A percentile compares a stretch with the other conserved stretches of the same genome.
phyloP scores from a whole-genome alignment of 2,888 invertebrate genomes.

The Dermolepida albohirtum region DNA sequence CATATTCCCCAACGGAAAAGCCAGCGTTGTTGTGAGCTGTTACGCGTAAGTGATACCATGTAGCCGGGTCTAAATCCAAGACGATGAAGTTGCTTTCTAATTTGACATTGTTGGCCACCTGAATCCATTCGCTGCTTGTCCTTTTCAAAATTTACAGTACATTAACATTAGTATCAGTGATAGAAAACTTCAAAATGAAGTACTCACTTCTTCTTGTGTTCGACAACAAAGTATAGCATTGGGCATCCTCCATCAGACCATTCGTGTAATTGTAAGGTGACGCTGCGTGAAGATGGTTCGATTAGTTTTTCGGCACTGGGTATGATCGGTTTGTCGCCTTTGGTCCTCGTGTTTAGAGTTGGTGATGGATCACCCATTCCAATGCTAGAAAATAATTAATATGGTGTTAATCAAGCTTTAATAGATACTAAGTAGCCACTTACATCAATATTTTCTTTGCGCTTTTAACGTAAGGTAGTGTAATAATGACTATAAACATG shows the following conservation, averaged over 20 bases:
- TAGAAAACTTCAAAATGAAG: not conserved
- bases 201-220: conserved; percentile 89
- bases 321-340: conserved; percentile 92
- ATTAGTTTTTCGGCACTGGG: conserved; percentile 92
- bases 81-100: conserved; percentile 92
- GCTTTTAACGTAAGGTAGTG: no score
- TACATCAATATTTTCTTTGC: no score
- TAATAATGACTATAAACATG: no score
- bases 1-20: conserved; percentile 93
- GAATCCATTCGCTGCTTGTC: conserved; percentile 90
- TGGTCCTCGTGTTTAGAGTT: conserved; percentile 88
- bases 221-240: conserved; percentile 94
- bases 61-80: conserved; percentile 91
- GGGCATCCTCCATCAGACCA: conserved; percentile 97
- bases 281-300: conserved; percentile 92
- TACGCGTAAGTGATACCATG: conserved; percentile 92
- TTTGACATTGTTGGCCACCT: conserved; percentile 93
- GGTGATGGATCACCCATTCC: conserved; percentile 93
- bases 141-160: conserved; percentile 66
- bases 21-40: conserved; percentile 97
- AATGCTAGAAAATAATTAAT: conserved; percentile 74
- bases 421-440: no score
- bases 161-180: not conserved
- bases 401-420: no score
- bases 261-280: conserved; percentile 89